A percentile compares a stretch with the other conserved stretches of the same genome.
Evolutionary conservation across 2,888 invertebrate genomes (phyloP).

Genomic region (Aphodius granarius): DNA sequence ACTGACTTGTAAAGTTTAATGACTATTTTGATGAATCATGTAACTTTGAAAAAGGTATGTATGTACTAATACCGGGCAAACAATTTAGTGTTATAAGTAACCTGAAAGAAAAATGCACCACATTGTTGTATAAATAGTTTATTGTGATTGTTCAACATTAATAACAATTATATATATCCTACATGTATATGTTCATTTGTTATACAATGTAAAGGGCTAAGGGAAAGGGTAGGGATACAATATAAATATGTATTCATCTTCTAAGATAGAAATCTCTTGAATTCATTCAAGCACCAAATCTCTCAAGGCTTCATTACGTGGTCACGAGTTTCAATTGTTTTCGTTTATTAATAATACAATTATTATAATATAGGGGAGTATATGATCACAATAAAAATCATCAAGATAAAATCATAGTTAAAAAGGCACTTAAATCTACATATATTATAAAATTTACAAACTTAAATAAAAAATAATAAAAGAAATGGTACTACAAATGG

Average conservation of each 20-base stretch:
- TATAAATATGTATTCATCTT: neutral
- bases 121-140: constrained; percentile 32
- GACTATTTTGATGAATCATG: too few species aligned
- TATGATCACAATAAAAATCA: constrained; percentile 27
- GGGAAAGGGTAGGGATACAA: neutral
- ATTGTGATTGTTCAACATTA: constrained; percentile 39
- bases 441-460: constrained; percentile 42
- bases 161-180: constrained; percentile 38
- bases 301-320: constrained; percentile 31
- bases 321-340: neutral
- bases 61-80: neutral
- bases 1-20: too few species aligned
- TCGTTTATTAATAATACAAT: neutral
- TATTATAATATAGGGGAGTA: neutral
- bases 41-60: too few species aligned
- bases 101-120: neutral
- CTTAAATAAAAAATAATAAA: constrained; percentile 36
- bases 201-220: constrained; percentile 25
- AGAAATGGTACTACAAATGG: constrained; percentile 48
- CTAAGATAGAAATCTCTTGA: neutral
- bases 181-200: constrained; percentile 31
- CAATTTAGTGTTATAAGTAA: neutral
- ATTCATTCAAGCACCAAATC: constrained; percentile 35
- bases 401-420: neutral
- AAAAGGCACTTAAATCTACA: constrained; percentile 16